Base-by-base conservation (phyloP, 2,797 vertebrate genomes). In the Staurois parvus region DNA sequence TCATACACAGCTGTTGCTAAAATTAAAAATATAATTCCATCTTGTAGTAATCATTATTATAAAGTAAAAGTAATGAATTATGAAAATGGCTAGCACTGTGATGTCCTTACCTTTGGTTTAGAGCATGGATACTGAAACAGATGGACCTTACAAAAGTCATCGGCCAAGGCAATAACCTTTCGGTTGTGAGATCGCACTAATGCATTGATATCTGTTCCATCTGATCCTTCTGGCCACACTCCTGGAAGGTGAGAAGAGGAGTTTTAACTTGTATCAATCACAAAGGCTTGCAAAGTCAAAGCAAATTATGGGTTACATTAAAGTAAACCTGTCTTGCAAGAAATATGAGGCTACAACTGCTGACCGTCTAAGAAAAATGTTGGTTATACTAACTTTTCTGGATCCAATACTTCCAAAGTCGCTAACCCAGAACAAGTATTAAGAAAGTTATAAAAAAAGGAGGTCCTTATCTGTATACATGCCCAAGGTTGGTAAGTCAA, bases 111-210 rank as follows among this genome's bases (percentile, higher is more conserved):
- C 97, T 99, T 99, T 89, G 96, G 90, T 82, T 95, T 97, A 87
- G 97, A 98, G 91, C 98, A 99, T 32, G 98, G 98, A 90, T 98
- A 99, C 85, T 97, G 94, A 90, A 99, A 99, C 89, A 99, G 95
- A 88, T 99, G 98, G 84, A 99, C 98, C 93, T 99, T 99, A 91
- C 98, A 99, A 91, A 99, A 99, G 90, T 99, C 98, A 80, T 99
- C 98, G 10, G 98, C 98, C 81, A 99, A 92, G 40, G 98, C 98
- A 28, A 99, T 96, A 87, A 99, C 98, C 88, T 96, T 98, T 86
- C 96, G 94, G 87, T 96, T 97, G 92, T 95, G 97, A 85, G 98
- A 98, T 68, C 98, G 93, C 52, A 98, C 94, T 89, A 99, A 94
- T 9, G 98, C 98, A 13, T 99, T 99, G 93, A 99, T 99, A 89